Evolutionary conservation across 2,888 invertebrate species (phyloP), one percentile per base, ranked within the genome.

Genomic region (Drosophila villosipedis): DNA sequence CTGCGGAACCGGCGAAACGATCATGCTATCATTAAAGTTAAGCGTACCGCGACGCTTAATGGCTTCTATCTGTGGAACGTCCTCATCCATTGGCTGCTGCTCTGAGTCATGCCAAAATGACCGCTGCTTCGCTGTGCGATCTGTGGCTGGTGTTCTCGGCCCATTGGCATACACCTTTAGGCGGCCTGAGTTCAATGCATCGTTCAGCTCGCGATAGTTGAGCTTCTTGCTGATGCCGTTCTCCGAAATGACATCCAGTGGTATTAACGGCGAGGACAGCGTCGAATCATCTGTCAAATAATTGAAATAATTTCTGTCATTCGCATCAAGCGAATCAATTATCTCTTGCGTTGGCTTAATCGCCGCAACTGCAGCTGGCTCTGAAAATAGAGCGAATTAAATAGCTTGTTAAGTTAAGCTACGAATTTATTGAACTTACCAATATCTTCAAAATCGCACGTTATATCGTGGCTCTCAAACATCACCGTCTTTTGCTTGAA

Each of bases 161-260:
- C 80, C 83, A 66, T 90, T 81, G 5, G 82, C 74, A 76, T 85
- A 91, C 0, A 91, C 62, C 50, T 83, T 76, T 25, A 91, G 79
- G 37, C 84, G 85, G 5, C 92, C 92, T 22, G 82, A 63, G 53
- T 91, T 91, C 31, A 92, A 69, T 3, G 81, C 91, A 10, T 91
- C 91, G 57, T 89, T 92, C 2, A 92, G 62, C 43, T 91, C 81
- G 0, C 83, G 85, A 37, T 90, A 76, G 31, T 85, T 92, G 0
- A 83, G 69, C 28, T 80, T 82, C 22, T 74, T 83, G 50, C 66
- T 77, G 0, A 82, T 80, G 28, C 75, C 68, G 7, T 77, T 77
- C 6, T 75, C 83, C 1, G 68, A 66, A 22, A 91, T 59, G 9
- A 78, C 77, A 57, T 90, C 86, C 19, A 78, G 65, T 5, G 91